Evolutionary conservation across 2,113 vertebrate species (phyloP).

Genomic region (Neogale vison): DNA sequence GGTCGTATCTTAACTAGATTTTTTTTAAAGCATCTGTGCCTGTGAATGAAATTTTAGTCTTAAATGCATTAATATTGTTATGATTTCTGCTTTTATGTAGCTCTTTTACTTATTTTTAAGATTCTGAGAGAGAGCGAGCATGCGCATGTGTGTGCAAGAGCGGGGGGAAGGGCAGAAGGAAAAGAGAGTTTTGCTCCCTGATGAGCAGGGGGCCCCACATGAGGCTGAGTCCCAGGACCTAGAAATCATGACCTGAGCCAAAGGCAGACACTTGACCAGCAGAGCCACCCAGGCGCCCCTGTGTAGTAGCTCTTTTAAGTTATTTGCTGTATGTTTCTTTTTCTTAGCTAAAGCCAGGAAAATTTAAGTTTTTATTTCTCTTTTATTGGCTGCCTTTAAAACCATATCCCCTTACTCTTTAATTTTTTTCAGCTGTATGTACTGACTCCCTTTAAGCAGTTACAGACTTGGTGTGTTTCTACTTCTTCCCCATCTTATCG

Average conservation of each 20-base stretch:
- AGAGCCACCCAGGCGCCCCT: not conserved
- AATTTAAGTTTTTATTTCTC: not conserved
- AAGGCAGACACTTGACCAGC: not conserved
- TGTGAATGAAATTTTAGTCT: not conserved
- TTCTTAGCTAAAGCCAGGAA: not conserved
- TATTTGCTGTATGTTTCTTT: not conserved
- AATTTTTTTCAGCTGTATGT: not conserved
- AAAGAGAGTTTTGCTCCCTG: not conserved
- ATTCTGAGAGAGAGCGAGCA: not conserved
- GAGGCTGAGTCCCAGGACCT: not conserved
- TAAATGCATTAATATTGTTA: not conserved
- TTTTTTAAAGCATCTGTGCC: constrained; percentile 5
- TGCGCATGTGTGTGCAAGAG: not conserved
- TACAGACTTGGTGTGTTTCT: constrained; percentile 27
- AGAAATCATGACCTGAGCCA: not conserved
- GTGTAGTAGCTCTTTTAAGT: not conserved
- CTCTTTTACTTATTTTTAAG: not conserved
- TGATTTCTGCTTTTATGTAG: not conserved
- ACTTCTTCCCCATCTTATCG: not conserved
- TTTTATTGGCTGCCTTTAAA: not conserved
- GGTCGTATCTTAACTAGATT: constrained; percentile 21
- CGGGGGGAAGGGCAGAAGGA: not conserved
- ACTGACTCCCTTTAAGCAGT: not conserved
- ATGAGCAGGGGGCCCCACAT: not conserved
- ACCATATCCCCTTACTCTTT: not conserved